These are phyloP conservation scores for Chascanopsetta lugubris DNA, from an alignment of 2,113 vertebrate species.

Conservation along the genomic window DNA sequence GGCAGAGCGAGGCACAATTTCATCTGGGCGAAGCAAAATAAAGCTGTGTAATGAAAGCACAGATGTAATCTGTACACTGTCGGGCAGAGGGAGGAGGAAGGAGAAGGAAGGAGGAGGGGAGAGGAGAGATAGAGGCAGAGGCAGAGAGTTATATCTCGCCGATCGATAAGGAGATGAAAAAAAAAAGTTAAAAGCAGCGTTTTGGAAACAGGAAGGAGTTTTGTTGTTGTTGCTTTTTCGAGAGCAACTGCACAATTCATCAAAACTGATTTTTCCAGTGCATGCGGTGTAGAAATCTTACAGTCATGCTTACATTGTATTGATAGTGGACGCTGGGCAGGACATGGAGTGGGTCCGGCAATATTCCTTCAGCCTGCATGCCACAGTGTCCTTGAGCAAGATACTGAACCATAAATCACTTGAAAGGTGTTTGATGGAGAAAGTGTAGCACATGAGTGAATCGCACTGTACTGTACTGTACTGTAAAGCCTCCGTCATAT, in stretches of 20 bases:
- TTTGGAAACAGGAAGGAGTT: constrained; percentile 29
- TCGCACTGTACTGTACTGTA: too few relatives aligned
- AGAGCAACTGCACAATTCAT: constrained; percentile 36
- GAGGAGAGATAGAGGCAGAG: constrained; percentile 26
- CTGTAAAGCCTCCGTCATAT: too few relatives aligned
- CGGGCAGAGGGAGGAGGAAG: constrained; percentile 27
- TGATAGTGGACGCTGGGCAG: too few relatives aligned
- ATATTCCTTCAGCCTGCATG: too few relatives aligned
- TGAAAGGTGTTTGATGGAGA: too few relatives aligned
- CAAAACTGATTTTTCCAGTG: background rate
- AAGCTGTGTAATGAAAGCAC: constrained; percentile 66
- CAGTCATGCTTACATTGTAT: too few relatives aligned
- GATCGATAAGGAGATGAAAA: constrained; percentile 48
- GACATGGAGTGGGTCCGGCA: too few relatives aligned
- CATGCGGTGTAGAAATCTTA: background rate
- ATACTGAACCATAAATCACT: too few relatives aligned
- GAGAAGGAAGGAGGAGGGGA: constrained; percentile 30
- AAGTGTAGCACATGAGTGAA: too few relatives aligned
- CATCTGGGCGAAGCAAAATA: constrained; percentile 57
- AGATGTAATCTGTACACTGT: constrained; percentile 61
- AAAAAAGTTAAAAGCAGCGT: constrained; percentile 47
- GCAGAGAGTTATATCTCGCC: constrained; percentile 30
- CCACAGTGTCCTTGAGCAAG: too few relatives aligned
- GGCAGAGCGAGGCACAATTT: constrained; percentile 65
- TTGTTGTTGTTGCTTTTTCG: constrained; percentile 27